A percentile compares a stretch with the other conserved stretches of the same genome.
Conservation (phyloP, 2,888 invertebrate genomes). For the Hyposoter didymator region DNA sequence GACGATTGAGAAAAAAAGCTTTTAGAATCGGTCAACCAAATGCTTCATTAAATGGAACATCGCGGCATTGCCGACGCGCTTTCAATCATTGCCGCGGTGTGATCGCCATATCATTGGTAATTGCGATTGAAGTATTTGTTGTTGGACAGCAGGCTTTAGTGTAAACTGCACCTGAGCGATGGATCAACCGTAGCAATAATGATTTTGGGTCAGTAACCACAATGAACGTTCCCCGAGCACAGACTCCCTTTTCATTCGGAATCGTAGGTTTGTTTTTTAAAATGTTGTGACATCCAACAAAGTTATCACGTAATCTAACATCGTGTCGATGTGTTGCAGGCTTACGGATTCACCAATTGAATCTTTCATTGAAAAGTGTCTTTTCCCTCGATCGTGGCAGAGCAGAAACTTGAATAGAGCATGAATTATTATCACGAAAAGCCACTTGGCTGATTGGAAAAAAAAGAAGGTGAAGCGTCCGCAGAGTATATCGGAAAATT, state of each 20-base stretch:
- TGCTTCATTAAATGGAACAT: not conserved
- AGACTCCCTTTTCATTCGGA: not conserved
- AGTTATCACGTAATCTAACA: not conserved
- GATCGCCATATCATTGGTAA: not conserved
- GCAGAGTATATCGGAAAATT: conserved; percentile 36
- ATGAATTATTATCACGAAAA: conserved; percentile 8
- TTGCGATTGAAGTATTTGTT: not conserved
- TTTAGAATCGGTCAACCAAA: not conserved
- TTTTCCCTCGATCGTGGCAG: not conserved
- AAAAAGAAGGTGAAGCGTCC: not conserved
- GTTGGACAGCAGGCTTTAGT: not conserved
- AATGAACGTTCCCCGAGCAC: not conserved
- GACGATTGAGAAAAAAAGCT: conserved; percentile 3
- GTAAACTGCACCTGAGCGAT: not conserved
- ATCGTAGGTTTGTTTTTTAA: not conserved
- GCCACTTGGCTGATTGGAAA: conserved; percentile 22
- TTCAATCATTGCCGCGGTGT: not conserved
- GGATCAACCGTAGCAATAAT: not conserved
- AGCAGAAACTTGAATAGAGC: not conserved
- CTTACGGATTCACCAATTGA: not conserved
- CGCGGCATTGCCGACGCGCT: not conserved
- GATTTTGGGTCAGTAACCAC: not conserved
- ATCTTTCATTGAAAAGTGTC: not conserved
- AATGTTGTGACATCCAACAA: not conserved
- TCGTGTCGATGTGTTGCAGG: not conserved